These are phyloP conservation scores for Bicyclus anynana DNA, from an alignment of 1,140 invertebrate species.

Conservation along the genomic window DNA sequence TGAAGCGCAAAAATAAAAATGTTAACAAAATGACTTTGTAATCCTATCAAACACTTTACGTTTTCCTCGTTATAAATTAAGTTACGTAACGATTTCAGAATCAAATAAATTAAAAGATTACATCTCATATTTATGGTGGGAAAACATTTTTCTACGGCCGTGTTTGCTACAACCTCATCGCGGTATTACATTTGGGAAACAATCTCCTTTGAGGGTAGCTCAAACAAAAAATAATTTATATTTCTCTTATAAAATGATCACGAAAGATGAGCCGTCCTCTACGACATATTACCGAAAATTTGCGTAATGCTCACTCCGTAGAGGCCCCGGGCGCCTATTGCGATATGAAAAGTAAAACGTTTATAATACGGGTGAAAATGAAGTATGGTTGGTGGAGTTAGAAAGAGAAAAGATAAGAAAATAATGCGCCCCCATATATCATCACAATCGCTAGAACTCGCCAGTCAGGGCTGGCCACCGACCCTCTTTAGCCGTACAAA, in stretches of 20 bases:
- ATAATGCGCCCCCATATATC: constrained; percentile 70
- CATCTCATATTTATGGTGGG: constrained; percentile 37
- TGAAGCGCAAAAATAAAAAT: constrained; percentile 22
- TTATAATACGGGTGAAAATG: constrained; percentile 66
- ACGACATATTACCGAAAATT: constrained; percentile 56
- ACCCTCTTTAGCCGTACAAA: constrained; percentile 58
- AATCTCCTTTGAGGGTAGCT: constrained; percentile 52
- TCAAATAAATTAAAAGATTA: constrained; percentile 39
- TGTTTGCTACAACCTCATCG: constrained; percentile 49
- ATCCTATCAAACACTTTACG: constrained; percentile 33
- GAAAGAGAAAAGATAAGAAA: constrained; percentile 72
- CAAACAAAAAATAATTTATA: constrained; percentile 46
- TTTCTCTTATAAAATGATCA: constrained; percentile 29
- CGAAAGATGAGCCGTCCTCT: constrained; percentile 29
- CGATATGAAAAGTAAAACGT: constrained; percentile 70
- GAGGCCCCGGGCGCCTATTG: constrained; percentile 46
- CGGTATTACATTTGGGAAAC: constrained; percentile 56
- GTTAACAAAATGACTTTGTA: constrained; percentile 30
- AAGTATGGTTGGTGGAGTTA: constrained; percentile 66
- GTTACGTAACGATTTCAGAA: constrained; percentile 29
- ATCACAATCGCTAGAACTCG: constrained; percentile 69
- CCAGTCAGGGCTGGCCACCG: constrained; percentile 44
- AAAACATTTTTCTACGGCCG: constrained; percentile 43
- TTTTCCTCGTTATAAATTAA: constrained; percentile 34
- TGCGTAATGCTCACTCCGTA: constrained; percentile 49